These are phyloP conservation scores for Meda fulgida DNA, from an alignment of 2,797 vertebrate genomes.

Conservation along the genomic window DNA sequence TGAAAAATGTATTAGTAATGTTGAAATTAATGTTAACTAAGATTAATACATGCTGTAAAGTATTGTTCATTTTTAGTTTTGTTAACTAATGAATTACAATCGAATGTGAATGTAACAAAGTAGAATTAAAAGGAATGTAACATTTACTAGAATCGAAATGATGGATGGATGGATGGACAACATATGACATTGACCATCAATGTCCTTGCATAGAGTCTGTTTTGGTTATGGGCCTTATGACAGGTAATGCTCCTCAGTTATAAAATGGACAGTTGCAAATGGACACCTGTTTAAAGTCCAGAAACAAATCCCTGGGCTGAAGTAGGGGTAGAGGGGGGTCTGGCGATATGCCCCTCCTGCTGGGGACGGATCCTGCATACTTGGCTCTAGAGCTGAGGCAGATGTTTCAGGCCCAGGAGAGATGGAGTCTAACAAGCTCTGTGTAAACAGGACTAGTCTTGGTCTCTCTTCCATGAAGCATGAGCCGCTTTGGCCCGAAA, in stretches of 20 bases:
- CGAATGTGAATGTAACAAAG: too few relatives aligned
- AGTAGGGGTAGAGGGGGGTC: not conserved
- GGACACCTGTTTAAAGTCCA: constrained; percentile 40
- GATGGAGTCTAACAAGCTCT: constrained; percentile 67
- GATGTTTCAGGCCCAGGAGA: constrained; percentile 68
- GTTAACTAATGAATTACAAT: not conserved
- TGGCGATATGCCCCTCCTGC: constrained; percentile 19
- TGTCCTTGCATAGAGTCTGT: not conserved
- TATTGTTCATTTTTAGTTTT: too few relatives aligned
- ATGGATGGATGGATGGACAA: not conserved
- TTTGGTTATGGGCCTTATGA: not conserved
- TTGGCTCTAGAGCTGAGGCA: constrained; percentile 67
- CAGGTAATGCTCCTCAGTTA: constrained; percentile 3
- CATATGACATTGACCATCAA: not conserved
- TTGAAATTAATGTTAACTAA: too few relatives aligned
- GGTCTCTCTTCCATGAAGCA: constrained; percentile 25
- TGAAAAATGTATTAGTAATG: too few relatives aligned
- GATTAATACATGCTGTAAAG: too few relatives aligned
- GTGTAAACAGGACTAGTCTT: constrained; percentile 66
- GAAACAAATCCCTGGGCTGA: not conserved
- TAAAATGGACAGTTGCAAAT: constrained; percentile 16
- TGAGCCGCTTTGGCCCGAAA: constrained; percentile 12
- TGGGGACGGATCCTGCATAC: constrained; percentile 31
- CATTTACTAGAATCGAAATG: too few relatives aligned
- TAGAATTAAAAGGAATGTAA: too few relatives aligned